These are phyloP conservation scores for Cephus spinipes DNA, from an alignment of 2,888 invertebrate genomes.

Conservation along the genomic window DNA sequence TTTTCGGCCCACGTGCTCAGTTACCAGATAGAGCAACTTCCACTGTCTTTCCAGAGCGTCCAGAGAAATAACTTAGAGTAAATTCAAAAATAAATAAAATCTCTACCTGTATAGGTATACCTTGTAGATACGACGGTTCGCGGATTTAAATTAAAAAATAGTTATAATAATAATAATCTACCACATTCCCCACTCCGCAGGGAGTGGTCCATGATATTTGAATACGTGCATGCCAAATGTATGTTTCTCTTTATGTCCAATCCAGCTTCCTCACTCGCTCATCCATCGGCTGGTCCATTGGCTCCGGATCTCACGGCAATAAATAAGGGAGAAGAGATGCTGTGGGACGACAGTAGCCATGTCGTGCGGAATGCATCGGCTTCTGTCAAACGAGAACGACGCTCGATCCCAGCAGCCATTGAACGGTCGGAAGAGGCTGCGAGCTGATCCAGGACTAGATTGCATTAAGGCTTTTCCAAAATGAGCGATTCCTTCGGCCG, in stretches of 20 bases:
- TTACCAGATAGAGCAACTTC: neutral
- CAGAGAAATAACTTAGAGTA: neutral
- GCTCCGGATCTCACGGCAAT: constrained; percentile 55
- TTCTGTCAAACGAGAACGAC: constrained; percentile 57
- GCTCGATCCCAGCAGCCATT: constrained; percentile 30
- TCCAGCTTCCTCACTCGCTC: constrained; percentile 18
- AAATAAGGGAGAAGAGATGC: constrained; percentile 60
- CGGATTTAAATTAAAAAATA: neutral
- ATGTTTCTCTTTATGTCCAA: constrained; percentile 20
- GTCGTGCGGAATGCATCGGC: constrained; percentile 62
- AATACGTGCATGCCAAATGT: constrained; percentile 61
- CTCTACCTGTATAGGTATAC: too few relatives aligned
- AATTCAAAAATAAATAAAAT: neutral
- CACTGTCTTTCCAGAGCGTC: neutral
- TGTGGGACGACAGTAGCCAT: constrained; percentile 55
- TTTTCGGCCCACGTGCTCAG: neutral
- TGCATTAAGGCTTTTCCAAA: constrained; percentile 62
- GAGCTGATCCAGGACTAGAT: constrained; percentile 56
- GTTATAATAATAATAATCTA: neutral
- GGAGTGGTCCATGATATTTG: constrained; percentile 48
- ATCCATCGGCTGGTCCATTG: constrained; percentile 38
- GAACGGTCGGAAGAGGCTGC: constrained; percentile 33
- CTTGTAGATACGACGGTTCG: neutral
- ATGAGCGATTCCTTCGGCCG: constrained; percentile 47
- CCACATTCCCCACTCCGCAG: constrained; percentile 19